These are phyloP conservation scores for Pandion haliaetus DNA, from an alignment of 2,113 vertebrate genomes.

Conservation along the genomic window DNA sequence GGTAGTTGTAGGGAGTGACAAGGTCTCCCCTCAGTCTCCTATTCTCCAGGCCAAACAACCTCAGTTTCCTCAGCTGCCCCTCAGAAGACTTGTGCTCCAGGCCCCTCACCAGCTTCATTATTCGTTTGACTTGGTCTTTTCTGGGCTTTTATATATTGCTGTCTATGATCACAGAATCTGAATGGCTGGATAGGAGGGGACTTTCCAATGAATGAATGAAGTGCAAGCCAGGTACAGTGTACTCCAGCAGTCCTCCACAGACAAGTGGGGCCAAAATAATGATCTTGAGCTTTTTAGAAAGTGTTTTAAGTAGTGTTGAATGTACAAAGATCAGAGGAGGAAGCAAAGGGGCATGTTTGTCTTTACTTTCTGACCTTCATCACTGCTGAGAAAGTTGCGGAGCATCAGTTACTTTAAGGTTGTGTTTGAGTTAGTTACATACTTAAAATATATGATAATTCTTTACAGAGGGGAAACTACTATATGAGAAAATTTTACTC, in stretches of 20 bases:
- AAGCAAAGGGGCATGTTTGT: background rate
- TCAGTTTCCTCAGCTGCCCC: background rate
- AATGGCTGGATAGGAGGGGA: background rate
- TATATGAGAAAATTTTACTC: background rate
- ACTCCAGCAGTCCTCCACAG: background rate
- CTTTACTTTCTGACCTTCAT: background rate
- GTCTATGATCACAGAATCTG: background rate
- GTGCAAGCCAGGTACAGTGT: background rate
- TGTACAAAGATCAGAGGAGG: background rate
- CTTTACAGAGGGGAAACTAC: background rate
- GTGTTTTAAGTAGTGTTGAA: background rate
- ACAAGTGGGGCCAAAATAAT: background rate
- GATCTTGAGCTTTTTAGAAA: background rate
- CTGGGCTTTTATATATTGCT: background rate
- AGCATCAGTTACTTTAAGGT: background rate
- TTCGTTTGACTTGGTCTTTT: background rate
- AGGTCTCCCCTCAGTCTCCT: too few species aligned
- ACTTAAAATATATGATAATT: background rate
- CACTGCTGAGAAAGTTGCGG: background rate
- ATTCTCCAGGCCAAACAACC: background rate
- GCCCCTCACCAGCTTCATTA: background rate
- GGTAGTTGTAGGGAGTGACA: too few species aligned
- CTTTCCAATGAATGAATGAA: background rate
- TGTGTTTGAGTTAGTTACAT: background rate
- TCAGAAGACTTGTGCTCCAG: background rate